Base-by-base conservation (phyloP, 2,113 vertebrate species). In the Genyomyrus donnyi region DNA sequence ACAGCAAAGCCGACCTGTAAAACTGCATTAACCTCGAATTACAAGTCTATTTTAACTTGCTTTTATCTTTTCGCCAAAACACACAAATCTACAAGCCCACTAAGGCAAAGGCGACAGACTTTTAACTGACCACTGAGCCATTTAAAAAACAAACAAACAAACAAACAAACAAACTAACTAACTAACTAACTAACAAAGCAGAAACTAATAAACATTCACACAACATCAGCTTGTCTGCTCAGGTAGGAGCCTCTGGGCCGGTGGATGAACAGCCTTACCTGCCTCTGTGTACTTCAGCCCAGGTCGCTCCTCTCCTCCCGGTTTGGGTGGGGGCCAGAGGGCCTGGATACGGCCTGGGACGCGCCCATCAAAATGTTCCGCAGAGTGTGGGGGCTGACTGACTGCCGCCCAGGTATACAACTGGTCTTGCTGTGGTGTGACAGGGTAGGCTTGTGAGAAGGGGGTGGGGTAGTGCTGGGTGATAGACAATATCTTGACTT, bases 361-460 rank as follows among this genome's bases (percentile, higher is more conserved):
- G 90, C 94, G 97, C 11, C 95, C 97, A 91, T 98, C 98, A 0
- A 95, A 89, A 50, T 95, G 96, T 92, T 98, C 97, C 90, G 96
- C 88, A 2, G 97, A 97, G 91, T 97, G 96, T 49, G 97, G 94
- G 0, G 98, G 98, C 94, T 99, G 98, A 92, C 95, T 98, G 62
- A 99, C 97, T 8, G 98, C 96, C 89, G 98, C 97, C 98, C 98
- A 99, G 31, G 97, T 99, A 42, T 99, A 98, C 91, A 99, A 95
- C 91, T 98, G 97, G 93, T 99, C 97, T 94, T 98, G 97, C 98
- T 99, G 92, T 19, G 85, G 45, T 91, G 31, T 90, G 3, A 89
- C 2, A 88, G 62, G 89, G 83, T 85, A 24, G 7, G 7, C 49
- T 46, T 84, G 27, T 66, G 62, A 11, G 62, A 70, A 70, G 39